Evolutionary conservation across 1,140 invertebrate species (phyloP).

Genomic region (Zaprionus ornatus): DNA sequence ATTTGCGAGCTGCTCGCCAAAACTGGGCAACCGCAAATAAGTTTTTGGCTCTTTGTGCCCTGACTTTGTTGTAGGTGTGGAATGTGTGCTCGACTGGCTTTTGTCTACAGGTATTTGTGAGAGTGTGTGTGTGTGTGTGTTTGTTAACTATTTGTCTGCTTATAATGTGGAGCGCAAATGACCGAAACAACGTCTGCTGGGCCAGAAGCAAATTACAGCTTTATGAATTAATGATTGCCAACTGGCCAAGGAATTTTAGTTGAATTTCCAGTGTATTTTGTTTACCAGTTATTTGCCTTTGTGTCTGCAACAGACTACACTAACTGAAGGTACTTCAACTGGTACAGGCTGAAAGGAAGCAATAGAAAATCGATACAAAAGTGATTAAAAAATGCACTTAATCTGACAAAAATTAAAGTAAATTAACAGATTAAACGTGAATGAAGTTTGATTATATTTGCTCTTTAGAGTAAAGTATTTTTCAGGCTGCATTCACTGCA

Average conservation of each 20-base stretch:
- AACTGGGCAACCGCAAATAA: slow-evolving; percentile 67
- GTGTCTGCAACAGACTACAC: slow-evolving; percentile 8
- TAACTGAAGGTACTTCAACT: not conserved
- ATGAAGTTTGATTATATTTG: not conserved
- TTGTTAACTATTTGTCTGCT: slow-evolving; percentile 57
- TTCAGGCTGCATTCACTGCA: not conserved
- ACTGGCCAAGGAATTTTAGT: slow-evolving; percentile 32
- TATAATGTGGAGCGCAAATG: slow-evolving; percentile 61
- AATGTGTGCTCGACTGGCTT: slow-evolving; percentile 10
- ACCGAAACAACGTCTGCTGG: slow-evolving; percentile 53
- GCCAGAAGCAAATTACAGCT: slow-evolving; percentile 63
- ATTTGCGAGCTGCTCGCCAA: slow-evolving; percentile 40
- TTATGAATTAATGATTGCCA: slow-evolving; percentile 66
- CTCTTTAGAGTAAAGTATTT: not conserved
- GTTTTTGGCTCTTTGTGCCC: slow-evolving; percentile 58
- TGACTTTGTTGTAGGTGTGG: slow-evolving; percentile 44
- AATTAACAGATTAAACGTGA: not conserved
- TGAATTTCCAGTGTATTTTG: slow-evolving; percentile 34
- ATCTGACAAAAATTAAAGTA: not conserved
- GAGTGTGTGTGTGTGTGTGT: not conserved
- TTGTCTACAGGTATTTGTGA: not conserved
- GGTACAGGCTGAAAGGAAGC: not conserved
- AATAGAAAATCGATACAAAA: not conserved
- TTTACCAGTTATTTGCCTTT: slow-evolving; percentile 7
- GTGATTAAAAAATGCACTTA: not conserved